These are phyloP conservation scores for Philereme vetulata DNA, from an alignment of 2,888 invertebrate genomes.

Conservation along the genomic window DNA sequence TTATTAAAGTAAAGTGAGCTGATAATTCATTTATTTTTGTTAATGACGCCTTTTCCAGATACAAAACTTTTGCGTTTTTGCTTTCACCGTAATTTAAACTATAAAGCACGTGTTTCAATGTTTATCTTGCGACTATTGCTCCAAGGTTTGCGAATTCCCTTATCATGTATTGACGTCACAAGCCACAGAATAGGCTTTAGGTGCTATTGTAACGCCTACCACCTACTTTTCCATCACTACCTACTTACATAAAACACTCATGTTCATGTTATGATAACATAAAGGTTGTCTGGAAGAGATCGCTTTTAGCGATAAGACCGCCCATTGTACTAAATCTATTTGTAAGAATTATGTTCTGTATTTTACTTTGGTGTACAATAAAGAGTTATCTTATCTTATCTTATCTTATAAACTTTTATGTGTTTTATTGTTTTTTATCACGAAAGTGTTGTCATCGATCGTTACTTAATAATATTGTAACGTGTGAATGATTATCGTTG, in stretches of 20 bases:
- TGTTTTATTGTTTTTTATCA: constrained; percentile 14
- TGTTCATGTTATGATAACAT: background rate
- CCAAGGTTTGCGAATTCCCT: constrained; percentile 20
- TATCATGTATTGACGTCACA: constrained; percentile 36
- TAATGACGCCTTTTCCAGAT: no score
- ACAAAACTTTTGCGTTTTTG: no score
- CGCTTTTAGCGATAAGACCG: no score
- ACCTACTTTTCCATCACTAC: constrained; percentile 16
- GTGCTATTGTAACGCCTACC: constrained; percentile 15
- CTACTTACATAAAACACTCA: background rate
- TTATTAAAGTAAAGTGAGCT: no score
- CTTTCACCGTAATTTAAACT: background rate
- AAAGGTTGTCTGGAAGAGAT: no score
- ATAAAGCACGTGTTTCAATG: constrained; percentile 1
- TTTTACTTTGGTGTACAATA: no score
- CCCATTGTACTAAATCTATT: no score
- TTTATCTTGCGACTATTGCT: constrained; percentile 19
- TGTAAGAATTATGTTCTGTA: no score
- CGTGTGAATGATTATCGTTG: constrained; percentile 11
- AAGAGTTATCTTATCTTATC: no score
- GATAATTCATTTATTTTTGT: no score
- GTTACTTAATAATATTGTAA: constrained; percentile 7
- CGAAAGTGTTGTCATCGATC: constrained; percentile 14
- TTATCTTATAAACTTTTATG: background rate
- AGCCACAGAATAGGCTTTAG: constrained; percentile 10